Base-by-base conservation (phyloP, 2,888 invertebrate genomes). In the Eupsilia transversa region DNA sequence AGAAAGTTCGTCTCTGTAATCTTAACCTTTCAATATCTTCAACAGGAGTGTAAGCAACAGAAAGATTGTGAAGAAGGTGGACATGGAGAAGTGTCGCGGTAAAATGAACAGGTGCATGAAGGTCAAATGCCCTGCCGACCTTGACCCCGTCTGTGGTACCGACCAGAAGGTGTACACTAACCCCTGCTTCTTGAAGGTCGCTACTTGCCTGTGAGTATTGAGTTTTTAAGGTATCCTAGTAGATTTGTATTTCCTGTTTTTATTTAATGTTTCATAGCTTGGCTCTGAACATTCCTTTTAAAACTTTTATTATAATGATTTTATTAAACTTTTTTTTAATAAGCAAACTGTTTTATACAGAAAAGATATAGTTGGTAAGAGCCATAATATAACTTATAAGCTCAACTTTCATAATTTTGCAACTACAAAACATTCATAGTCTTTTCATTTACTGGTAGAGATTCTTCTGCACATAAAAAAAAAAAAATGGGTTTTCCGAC, bases 71-170 rank as follows among this genome's bases (percentile, higher is more conserved):
- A 96, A 96, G 85, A 97, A 97, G 86, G 97, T 98, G 0, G 98
- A 98, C 86, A 98, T 98, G 96, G 98, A 98, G 83, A 98, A 98
- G 91, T 99, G 98, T 89, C 97, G 97, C 66, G 93, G 97, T 4
- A 97, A 98, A 84, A 94, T 98, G 92, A 97, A 97, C 84, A 98
- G 98, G 89, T 99, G 99, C 92, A 96, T 97, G 89, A 98, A 98
- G 89, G 97, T 97, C 79, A 97, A 98, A 83, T 98, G 98, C 87
- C 97, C 97, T 10, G 93, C 92, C 52, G 97, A 98, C 43, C 93
- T 96, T 33, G 98, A 98, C 92, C 98, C 98, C 3, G 97, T 99
- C n/a, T 99, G 99, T 89, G 99, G 99, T 2, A 98, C 98, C 12
- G 99, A 99, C 89, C 98, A 98, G 27, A 97, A 97, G 82, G 98